Conservation (phyloP, 2,113 vertebrate species). For the Felis chaus region DNA sequence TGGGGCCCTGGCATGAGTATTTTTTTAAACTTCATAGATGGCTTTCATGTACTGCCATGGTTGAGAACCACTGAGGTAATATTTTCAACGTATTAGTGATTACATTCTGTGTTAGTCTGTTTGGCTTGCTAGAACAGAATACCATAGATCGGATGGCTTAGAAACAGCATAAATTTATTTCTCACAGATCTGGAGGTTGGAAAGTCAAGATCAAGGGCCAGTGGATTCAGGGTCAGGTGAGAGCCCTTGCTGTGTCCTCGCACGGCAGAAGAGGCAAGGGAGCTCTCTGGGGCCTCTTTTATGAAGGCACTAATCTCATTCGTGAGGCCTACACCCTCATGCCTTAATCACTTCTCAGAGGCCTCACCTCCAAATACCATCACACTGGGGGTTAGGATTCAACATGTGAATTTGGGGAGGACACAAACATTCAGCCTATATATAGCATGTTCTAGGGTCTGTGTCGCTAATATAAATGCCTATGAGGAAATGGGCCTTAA, state of each 20-base stretch:
- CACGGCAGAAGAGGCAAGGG: neutral
- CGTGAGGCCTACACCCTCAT: neutral
- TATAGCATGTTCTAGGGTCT: neutral
- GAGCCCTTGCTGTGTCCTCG: neutral
- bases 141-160: neutral
- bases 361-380: neutral
- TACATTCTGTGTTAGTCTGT: neutral
- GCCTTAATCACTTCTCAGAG: neutral
- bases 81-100: neutral
- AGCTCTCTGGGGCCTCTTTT: neutral
- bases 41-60: neutral
- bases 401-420: neutral
- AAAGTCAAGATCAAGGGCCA: neutral
- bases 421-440: neutral
- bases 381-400: neutral
- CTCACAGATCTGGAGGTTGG: neutral
- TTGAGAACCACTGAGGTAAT: neutral
- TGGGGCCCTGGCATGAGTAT: neutral
- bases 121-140: neutral
- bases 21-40: neutral
- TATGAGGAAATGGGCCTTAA: neutral
- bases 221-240: neutral
- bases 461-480: neutral
- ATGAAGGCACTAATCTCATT: neutral
- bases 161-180: neutral